phyloP scores from a whole-genome alignment of 2,888 invertebrate species.

The Drosophila mayaguana region DNA sequence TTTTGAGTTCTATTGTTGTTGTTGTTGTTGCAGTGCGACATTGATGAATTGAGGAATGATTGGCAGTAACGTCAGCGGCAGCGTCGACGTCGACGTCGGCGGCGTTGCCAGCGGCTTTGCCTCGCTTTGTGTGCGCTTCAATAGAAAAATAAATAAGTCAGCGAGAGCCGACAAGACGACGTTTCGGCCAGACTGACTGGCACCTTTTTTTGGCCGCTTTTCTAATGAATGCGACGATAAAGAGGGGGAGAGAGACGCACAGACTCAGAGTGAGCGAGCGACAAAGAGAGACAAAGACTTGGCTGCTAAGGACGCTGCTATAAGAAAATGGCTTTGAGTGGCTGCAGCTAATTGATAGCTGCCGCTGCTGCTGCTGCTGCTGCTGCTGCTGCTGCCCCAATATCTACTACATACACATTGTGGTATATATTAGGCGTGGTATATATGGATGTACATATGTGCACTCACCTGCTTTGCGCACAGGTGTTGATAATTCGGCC shows the following conservation, averaged over 20 bases:
- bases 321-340: slow-evolving; percentile 42
- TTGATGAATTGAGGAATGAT: slow-evolving; percentile 81
- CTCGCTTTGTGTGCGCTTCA: slow-evolving; percentile 66
- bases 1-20: slow-evolving; percentile 27
- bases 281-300: background rate
- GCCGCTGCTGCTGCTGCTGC: too few species aligned
- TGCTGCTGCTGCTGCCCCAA: slow-evolving; percentile 37
- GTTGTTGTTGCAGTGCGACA: slow-evolving; percentile 57
- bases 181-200: slow-evolving; percentile 82
- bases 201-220: slow-evolving; percentile 70
- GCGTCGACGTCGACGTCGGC: slow-evolving; percentile 3
- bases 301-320: slow-evolving; percentile 36
- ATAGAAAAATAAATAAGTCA: slow-evolving; percentile 77
- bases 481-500: slow-evolving; percentile 84
- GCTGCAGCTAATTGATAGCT: slow-evolving; percentile 65
- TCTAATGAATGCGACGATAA: slow-evolving; percentile 35
- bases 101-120: slow-evolving; percentile 13
- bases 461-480: slow-evolving; percentile 83
- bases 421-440: background rate
- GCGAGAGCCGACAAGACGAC: slow-evolving; percentile 44
- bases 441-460: background rate
- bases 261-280: background rate
- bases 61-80: slow-evolving; percentile 52
- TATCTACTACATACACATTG: background rate
- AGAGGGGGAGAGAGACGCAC: background rate